Evolutionary conservation across 2,113 vertebrate genomes (phyloP).

Genomic region (Eira barbara): DNA sequence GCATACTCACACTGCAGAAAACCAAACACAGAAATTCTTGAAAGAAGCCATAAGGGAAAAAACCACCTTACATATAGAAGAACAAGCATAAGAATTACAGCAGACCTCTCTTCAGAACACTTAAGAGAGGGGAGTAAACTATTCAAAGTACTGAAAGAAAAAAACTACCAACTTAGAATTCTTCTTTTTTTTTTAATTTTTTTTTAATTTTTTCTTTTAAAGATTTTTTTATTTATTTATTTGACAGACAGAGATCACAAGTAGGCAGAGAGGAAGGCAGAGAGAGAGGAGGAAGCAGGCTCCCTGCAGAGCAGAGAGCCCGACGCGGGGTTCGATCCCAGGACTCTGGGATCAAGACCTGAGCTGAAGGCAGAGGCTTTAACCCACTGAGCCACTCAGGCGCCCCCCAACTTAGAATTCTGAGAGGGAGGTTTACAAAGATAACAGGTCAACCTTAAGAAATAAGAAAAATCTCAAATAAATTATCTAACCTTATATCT

Average conservation of each 20-base stretch:
- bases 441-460: background rate
- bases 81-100: background rate
- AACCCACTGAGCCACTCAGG: no score
- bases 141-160: background rate
- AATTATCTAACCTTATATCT: background rate
- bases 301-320: no score
- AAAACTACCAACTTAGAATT: background rate
- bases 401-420: background rate
- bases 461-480: background rate
- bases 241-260: no score
- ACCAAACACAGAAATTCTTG: background rate
- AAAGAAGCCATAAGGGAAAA: background rate
- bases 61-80: background rate
- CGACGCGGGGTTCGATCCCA: no score
- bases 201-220: no score
- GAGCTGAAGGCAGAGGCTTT: no score
- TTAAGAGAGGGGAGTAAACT: background rate
- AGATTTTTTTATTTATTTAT: no score
- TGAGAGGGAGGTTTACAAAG: background rate
- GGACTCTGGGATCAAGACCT: no score
- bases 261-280: no score
- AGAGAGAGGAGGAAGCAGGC: no score
- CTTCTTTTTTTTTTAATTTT: no score
- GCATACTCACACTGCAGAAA: background rate
- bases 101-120: background rate